Evolutionary conservation across 1,140 invertebrate genomes (phyloP).

Genomic region (Hyles vespertilio): DNA sequence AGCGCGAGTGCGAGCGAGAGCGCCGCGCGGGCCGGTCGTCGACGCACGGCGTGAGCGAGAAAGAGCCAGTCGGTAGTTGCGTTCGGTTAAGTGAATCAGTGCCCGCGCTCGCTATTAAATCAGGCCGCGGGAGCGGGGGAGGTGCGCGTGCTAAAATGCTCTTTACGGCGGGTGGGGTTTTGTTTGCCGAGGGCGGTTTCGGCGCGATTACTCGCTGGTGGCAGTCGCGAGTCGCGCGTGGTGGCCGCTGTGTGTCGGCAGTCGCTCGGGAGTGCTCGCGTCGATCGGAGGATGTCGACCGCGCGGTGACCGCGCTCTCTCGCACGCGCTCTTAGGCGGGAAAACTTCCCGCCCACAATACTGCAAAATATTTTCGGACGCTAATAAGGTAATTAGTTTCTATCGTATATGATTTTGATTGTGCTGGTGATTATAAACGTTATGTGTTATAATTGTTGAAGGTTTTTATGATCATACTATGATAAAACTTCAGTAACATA

Average conservation of each 20-base stretch:
- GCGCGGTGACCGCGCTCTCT: slow-evolving; percentile 66
- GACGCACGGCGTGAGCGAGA: slow-evolving; percentile 32
- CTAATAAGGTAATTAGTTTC: slow-evolving; percentile 63
- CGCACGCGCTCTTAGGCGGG: slow-evolving; percentile 58
- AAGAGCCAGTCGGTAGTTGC: slow-evolving; percentile 56
- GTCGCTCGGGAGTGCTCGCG: slow-evolving; percentile 41
- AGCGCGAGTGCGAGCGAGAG: slow-evolving; percentile 16
- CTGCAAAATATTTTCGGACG: slow-evolving; percentile 73
- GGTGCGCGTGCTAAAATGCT: slow-evolving; percentile 67
- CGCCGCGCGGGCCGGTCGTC: slow-evolving; percentile 10
- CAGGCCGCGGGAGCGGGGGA: slow-evolving; percentile 62
- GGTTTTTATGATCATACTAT: no score
- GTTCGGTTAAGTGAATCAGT: slow-evolving; percentile 74
- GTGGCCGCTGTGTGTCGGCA: slow-evolving; percentile 17
- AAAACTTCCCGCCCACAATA: slow-evolving; percentile 67
- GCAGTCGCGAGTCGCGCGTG: slow-evolving; percentile 23
- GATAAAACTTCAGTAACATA: no score
- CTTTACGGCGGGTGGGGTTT: slow-evolving; percentile 71
- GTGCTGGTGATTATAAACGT: neutral
- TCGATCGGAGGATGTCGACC: slow-evolving; percentile 37
- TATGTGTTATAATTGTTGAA: no score
- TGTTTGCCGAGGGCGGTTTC: slow-evolving; percentile 73
- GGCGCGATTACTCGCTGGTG: slow-evolving; percentile 53
- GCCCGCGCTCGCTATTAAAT: slow-evolving; percentile 73
- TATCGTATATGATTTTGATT: neutral